Conservation (phyloP, 2,888 invertebrate genomes). For the Chrysomela aeneicollis region DNA sequence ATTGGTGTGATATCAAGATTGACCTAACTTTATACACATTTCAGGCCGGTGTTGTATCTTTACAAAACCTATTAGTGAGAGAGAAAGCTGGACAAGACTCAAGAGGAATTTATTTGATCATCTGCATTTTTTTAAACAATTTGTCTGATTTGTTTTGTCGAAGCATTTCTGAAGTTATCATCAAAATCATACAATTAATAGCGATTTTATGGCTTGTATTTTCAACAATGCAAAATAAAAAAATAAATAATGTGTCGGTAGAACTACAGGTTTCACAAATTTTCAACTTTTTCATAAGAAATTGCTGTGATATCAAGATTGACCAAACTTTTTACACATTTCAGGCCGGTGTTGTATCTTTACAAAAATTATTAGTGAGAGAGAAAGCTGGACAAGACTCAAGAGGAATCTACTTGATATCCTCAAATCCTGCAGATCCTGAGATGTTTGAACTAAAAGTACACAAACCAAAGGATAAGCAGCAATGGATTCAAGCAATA, state of each 20-base stretch:
- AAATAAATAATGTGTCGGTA: too few species aligned
- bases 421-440: slow-evolving; percentile 88
- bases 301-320: not conserved
- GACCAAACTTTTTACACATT: not conserved
- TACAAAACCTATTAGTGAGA: slow-evolving; percentile 89
- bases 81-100: slow-evolving; percentile 94
- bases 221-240: too few species aligned
- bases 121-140: too few species aligned
- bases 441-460: slow-evolving; percentile 96
- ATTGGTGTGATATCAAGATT: not conserved
- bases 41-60: slow-evolving; percentile 89
- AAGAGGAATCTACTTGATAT: slow-evolving; percentile 90
- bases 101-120: slow-evolving; percentile 91
- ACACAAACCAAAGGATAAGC: slow-evolving; percentile 88
- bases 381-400: slow-evolving; percentile 94
- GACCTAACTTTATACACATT: not conserved
- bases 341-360: slow-evolving; percentile 89
- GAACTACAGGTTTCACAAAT: too few species aligned
- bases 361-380: slow-evolving; percentile 89
- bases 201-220: too few species aligned
- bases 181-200: too few species aligned
- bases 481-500: slow-evolving; percentile 88
- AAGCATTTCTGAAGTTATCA: too few species aligned
- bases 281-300: too few species aligned
- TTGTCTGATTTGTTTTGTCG: too few species aligned